Base-by-base conservation (phyloP, 2,113 vertebrate genomes). In the Dinomys branickii region DNA sequence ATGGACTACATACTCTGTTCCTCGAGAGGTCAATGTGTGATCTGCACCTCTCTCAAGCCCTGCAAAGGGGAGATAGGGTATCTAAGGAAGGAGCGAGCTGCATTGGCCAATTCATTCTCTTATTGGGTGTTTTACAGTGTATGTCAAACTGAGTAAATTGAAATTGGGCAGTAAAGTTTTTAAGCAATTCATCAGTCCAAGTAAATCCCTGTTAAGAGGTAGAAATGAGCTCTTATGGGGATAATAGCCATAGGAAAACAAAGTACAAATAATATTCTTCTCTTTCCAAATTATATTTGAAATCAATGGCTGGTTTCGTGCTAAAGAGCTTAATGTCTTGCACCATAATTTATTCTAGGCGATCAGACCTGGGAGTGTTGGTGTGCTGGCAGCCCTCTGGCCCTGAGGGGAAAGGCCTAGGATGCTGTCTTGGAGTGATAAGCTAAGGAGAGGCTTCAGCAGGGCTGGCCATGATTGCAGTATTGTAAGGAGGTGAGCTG, bases 91-190 rank as follows among this genome's bases (percentile, higher is more conserved):
- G 83, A 61, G n/a, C 22, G 80, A 96, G 22, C 63, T 54, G 16
- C 69, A 78, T 7, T 69, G 73, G 41, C 63, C 6, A 14, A 67
- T 95, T 95, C 93, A 92, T 41, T 69, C 73, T 96, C 16, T 90
- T 82, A 38, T 85, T 91, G 85, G 80, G 75, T 97, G n/a, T 77
- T 97, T 77, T 73, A 96, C n/a, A 86, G 56, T 14, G 1, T 59
- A 9, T 89, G 87, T 56, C 28, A 7, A 22, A 91, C 80, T 95
- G 97, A 97, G 93, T 94, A 95, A 86, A 93, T 91, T 97, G 90
- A 97, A 97, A 96, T 82, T 90, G 20, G 50, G 5, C 90, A 95
- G 84, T 89, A 95, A 97, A 90, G 3, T 93, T 97, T 98, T 98
- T 75, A 97, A 97, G 35, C 26, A 95, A 26, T 93, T 97, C 10